Evolutionary conservation across 2,797 vertebrate genomes (phyloP).

Genomic region (Anguilla megastoma): DNA sequence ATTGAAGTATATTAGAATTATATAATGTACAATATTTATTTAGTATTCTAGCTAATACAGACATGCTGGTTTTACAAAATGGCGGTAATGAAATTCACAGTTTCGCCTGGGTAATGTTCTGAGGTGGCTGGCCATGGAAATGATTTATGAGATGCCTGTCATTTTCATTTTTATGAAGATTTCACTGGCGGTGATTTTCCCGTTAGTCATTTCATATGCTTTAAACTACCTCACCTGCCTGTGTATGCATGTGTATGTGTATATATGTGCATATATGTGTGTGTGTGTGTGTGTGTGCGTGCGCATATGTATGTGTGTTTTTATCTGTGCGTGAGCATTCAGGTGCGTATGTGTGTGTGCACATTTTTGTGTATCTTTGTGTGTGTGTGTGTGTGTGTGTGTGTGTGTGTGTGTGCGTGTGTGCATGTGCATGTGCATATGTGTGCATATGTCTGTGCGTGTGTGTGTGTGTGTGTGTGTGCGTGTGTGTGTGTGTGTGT

Average conservation of each 20-base stretch:
- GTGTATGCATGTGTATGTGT: neutral
- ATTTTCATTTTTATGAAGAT: neutral
- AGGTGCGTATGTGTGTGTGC: too few species aligned
- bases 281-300: neutral
- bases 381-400: too few species aligned
- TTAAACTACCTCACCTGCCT: neutral
- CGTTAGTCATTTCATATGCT: neutral
- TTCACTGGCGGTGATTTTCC: neutral
- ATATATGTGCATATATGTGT: neutral
- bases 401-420: too few species aligned
- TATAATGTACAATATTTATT: neutral
- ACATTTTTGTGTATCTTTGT: too few species aligned
- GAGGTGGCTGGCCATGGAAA: neutral
- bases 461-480: too few species aligned
- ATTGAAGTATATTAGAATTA: neutral
- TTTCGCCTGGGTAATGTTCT: neutral
- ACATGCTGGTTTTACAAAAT: neutral
- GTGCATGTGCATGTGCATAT: neutral
- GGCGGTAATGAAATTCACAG: neutral
- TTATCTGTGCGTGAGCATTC: neutral
- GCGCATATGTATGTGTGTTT: neutral
- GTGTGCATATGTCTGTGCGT: neutral
- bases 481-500: too few species aligned
- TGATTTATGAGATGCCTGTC: neutral
- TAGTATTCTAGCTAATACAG: neutral